A percentile compares a stretch with the other conserved stretches of the same genome.
phyloP scores from a whole-genome alignment of 2,113 vertebrate genomes.

The Sardina pilchardus region DNA sequence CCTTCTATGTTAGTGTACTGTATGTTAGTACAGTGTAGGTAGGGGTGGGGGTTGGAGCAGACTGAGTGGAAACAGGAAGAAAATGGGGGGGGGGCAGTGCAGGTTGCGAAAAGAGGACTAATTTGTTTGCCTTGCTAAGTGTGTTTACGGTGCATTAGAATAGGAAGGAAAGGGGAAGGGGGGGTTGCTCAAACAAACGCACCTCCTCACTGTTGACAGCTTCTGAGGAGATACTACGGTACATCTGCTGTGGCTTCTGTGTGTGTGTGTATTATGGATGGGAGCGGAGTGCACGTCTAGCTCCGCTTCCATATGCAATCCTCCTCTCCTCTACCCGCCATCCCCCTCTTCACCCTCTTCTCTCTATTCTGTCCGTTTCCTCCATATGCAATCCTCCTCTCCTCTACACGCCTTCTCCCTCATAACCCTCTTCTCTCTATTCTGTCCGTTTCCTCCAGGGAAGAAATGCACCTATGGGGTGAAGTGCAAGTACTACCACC shows the following conservation, averaged over 20 bases:
- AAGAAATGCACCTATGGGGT: conserved; percentile 90
- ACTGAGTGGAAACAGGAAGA: neutral
- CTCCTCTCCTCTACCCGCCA: neutral
- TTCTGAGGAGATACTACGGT: neutral
- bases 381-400: too few relatives aligned
- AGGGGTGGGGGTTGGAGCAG: neutral
- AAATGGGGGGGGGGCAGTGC: conserved; percentile 4
- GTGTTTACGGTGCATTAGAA: conserved; percentile 29
- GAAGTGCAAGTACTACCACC: conserved; percentile 91
- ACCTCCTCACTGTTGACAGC: conserved; percentile 23
- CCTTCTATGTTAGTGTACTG: neutral
- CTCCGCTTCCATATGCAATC: neutral
- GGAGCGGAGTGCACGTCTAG: neutral
- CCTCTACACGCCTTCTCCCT: neutral
- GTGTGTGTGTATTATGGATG: neutral
- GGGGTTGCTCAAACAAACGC: conserved; percentile 16
- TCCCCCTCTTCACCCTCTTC: neutral
- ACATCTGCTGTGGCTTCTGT: neutral
- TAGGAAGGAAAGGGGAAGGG: neutral
- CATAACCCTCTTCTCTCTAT: neutral
- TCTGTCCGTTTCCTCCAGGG: conserved; percentile 63
- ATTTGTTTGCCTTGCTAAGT: conserved; percentile 40
- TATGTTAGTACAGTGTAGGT: neutral
- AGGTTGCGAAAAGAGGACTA: neutral
- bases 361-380: neutral